Evolutionary conservation across 2,797 vertebrate species (phyloP), one percentile per base, ranked within the genome.

Genomic region (Pangasius macronema): DNA sequence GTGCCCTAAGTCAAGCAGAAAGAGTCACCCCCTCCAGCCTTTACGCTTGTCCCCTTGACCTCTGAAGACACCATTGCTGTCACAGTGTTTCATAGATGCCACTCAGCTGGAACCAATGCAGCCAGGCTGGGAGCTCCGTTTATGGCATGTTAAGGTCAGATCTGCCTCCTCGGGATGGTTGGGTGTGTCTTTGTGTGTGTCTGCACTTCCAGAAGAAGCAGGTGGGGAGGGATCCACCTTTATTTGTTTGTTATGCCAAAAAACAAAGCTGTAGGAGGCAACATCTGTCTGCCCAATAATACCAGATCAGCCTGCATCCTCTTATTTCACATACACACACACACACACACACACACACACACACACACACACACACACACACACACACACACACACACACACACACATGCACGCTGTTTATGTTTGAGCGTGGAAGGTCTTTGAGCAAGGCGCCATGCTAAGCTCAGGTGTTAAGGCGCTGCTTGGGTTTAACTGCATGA

Each of bases 31-130:
- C 85, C 59, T 49, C 63, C 63, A 65, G 63, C 63, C 57, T 75
- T 4, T 30, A 84, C 84, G 72, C 79, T 76, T 65, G 90, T 94
- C 89, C 92, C 92, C 93, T 89, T 82, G 88, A 79, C 88, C 90
- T 73, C 87, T 84, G 83, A 85, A 82, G 86, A 87, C 63, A 61
- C 42, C 33, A 51, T 89, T 85, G 85, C 68, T 68, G 77, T 79
- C 89, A 77, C 61, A 68, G 88, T 42, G 90, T 94, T 91, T 93
- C 89, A 92, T 89, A 92, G 93, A 92, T 92, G 93, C 90, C 92
- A 91, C 87, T 94, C 88, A 91, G 88, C 91, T 91, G 89, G 91
- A 94, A 94, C 91, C 94, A 93, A 95, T 94, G 91, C 92, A 92
- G 73, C 89, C 92, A 93, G 94, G 93, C 94, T 94, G 93, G 90